Evolutionary conservation across 2,113 vertebrate genomes (phyloP).

Genomic region (Hemiprocne comata): DNA sequence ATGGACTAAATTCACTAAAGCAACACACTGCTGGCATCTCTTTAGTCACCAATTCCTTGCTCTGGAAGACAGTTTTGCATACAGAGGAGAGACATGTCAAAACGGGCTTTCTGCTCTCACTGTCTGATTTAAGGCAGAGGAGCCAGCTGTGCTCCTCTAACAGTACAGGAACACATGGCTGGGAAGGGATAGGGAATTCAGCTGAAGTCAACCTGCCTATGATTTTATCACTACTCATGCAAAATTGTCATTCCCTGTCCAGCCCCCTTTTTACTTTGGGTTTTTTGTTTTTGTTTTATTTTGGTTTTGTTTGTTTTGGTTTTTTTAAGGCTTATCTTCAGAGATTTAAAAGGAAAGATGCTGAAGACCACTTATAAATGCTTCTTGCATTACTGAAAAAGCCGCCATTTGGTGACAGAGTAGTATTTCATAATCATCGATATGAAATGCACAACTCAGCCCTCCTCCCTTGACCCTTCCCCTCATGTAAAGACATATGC

Average conservation of each 20-base stretch:
- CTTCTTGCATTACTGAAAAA: neutral
- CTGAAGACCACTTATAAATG: neutral
- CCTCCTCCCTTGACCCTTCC: slow-evolving; percentile 27
- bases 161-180: neutral
- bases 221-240: neutral
- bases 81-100: neutral
- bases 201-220: neutral
- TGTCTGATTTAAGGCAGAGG: neutral
- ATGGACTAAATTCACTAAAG: neutral
- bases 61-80: neutral
- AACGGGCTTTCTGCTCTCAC: neutral
- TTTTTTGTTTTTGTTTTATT: neutral
- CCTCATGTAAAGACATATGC: slow-evolving; percentile 39
- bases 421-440: neutral
- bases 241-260: neutral
- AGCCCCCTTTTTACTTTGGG: neutral
- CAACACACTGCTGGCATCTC: neutral
- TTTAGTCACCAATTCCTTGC: neutral
- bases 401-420: neutral
- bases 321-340: neutral
- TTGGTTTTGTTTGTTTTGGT: neutral
- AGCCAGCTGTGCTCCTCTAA: neutral
- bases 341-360: neutral
- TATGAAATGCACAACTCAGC: neutral
- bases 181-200: neutral